These are phyloP conservation scores for Parus major DNA, from an alignment of 2,113 vertebrate genomes.

Conservation along the genomic window DNA sequence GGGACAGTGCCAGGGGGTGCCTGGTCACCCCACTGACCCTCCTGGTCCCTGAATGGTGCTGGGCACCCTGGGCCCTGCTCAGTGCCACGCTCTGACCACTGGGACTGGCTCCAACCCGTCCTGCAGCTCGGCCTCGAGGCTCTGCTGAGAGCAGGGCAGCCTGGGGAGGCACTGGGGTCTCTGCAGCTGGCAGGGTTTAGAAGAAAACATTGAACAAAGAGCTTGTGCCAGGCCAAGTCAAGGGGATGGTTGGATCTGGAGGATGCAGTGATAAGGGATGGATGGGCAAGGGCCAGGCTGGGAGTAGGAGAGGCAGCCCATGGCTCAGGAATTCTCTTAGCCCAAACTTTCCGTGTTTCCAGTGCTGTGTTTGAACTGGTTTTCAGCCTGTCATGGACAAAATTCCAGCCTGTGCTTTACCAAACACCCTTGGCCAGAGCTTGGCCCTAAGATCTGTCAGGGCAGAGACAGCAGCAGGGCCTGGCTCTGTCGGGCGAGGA, in stretches of 20 bases:
- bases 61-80: neutral
- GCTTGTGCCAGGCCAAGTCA: neutral
- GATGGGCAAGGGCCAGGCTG: rapidly evolving
- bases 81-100: rapidly evolving
- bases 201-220: neutral
- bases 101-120: rapidly evolving
- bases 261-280: neutral
- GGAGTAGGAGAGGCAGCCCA: neutral
- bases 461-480: neutral
- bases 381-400: rapidly evolving
- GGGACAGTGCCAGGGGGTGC: neutral
- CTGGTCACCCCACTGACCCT: neutral
- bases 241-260: neutral
- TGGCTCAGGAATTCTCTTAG: rapidly evolving
- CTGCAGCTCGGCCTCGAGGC: neutral
- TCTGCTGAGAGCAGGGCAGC: neutral
- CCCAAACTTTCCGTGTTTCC: rapidly evolving
- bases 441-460: rapidly evolving
- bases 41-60: rapidly evolving
- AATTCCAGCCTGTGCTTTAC: neutral
- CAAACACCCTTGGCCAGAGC: rapidly evolving
- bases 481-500: rapidly evolving
- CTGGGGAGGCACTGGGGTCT: rapidly evolving
- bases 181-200: neutral
- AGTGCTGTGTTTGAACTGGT: rapidly evolving